Evolutionary conservation across 2,113 vertebrate species (phyloP), one percentile per base, ranked within the genome.

Genomic region (Trichechus manatus): DNA sequence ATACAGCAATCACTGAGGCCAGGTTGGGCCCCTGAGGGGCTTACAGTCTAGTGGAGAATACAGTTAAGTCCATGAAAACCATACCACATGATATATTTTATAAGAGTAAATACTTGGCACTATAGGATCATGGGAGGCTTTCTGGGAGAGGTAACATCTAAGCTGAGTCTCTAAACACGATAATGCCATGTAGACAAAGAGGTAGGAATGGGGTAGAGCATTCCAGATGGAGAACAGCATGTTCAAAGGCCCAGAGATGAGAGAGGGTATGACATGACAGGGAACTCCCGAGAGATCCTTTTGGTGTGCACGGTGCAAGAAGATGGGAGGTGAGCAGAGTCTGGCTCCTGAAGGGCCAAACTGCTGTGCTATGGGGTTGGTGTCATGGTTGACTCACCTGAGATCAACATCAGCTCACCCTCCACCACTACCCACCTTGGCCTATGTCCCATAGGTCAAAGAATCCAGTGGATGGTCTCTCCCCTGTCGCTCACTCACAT

Each of bases 401-500:
- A 33, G 78, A 5, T 87, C 66, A 64, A 22, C 59, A 53, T 89
- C 11, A 6, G 66, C 68, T 83, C 86, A 5, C 78, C 74, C 31
- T 78, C 33, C 59, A 77, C 33, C 50, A 42, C 25, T 25, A n/a
- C 81, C 31, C 25, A 83, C 81, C 63, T 70, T 87, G 64, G 23
- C 36, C 59, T 82, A 19, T 29, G 3, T 81, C 79, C n/a, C 25
- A 4, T 2, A 81, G 63, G 50, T 13, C 74, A 61, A 33, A 88
- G 74, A 75, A 72, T 61, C 50, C 64, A 74, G 44, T 25, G 33
- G 80, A 66, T n/a, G 33, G 11, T 47, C 91, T 97, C 83, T 96
- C 0, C 91, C 94, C 72, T 82, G 20, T 81, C 95, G 97, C 94
- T 94, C 82, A 70, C 79, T 86, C 93, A 70, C 89, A 92, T 88